Base-by-base conservation (phyloP, 1,140 invertebrate genomes). In the Ooceraea biroi region DNA sequence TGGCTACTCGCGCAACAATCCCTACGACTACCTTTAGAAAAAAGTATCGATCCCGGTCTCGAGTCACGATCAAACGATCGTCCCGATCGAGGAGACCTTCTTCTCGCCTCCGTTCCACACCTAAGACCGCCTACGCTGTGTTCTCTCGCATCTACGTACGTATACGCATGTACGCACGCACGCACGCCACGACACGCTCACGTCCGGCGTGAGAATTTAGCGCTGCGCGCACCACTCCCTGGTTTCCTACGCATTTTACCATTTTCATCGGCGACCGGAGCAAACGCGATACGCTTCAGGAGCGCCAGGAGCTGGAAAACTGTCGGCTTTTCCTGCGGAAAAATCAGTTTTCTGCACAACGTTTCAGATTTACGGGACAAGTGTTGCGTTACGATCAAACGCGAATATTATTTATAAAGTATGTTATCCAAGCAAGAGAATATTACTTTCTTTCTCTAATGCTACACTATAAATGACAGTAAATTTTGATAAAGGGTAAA, bases 231-330 rank as follows among this genome's bases (percentile, higher is more conserved):
- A 91, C 90, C 91, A 88, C 91, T 88, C 90, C 90, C 83, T 84
- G 71, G 85, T 92, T 89, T 89, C 90, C 90, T 90, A 91, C 90
- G 86, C 90, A 89, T 83, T 91, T 90, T 87, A 84, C 83, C 83
- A 78, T 85, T 85, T 74, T 68, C 72, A 77, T 22, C 12, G 30
- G 60, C 73, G 71, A 84, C 57, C n/a, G 71, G 74, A 83, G n/a
- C 46, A 11, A 57, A 73, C 74, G 73, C 86, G 72, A 87, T 76
- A 83, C 48, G 36, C 60, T 55, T 46, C 50, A 57, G 58, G 41
- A 82, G 17, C 30, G 22, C 17, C 10, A n/a, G 0, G 27, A 77
- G n/a, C 22, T 11, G 10, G 44, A 71, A 55, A 66, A 36, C 8
- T 41, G 12, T 12, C 12, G 44, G 17, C 14, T 77, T 71, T 55